Evolutionary conservation across 2,888 invertebrate species (phyloP).

Genomic region (Oconnorella tubifera): DNA sequence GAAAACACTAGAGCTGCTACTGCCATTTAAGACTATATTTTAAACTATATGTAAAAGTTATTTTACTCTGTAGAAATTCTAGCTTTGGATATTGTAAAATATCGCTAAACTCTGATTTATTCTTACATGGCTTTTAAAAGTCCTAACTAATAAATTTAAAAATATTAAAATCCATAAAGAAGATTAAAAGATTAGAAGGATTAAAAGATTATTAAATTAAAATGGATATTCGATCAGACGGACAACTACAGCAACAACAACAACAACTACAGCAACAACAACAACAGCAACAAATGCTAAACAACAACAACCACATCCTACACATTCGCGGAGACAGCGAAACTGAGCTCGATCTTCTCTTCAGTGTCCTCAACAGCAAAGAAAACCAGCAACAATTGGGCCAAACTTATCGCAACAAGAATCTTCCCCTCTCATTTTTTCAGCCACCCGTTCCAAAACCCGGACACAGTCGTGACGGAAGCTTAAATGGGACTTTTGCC

Average conservation of each 20-base stretch:
- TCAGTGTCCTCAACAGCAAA: conserved; percentile 23
- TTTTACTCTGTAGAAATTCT: too few species aligned
- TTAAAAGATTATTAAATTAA: too few species aligned
- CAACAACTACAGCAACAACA: conserved; percentile 18
- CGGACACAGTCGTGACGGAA: conserved; percentile 22
- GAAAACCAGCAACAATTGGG: conserved; percentile 14
- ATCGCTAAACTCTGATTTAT: too few species aligned
- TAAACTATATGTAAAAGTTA: too few species aligned
- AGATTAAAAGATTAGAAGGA: too few species aligned
- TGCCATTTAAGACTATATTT: too few species aligned
- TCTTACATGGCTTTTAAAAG: too few species aligned
- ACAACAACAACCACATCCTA: conserved; percentile 10
- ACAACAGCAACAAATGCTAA: neutral
- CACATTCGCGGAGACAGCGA: conserved; percentile 24
- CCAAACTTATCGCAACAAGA: conserved; percentile 22
- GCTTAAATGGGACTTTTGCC: conserved; percentile 12
- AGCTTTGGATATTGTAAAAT: too few species aligned
- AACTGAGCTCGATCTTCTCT: conserved; percentile 20
- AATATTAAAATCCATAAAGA: too few species aligned
- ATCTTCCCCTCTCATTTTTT: conserved; percentile 24
- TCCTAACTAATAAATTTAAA: too few species aligned
- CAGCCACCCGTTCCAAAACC: conserved; percentile 22
- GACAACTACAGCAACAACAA: conserved; percentile 7
- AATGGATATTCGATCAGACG: too few species aligned
- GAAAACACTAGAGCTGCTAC: too few species aligned